These are phyloP conservation scores for Ameiurus melas DNA, from an alignment of 2,113 vertebrate species.

Conservation along the genomic window DNA sequence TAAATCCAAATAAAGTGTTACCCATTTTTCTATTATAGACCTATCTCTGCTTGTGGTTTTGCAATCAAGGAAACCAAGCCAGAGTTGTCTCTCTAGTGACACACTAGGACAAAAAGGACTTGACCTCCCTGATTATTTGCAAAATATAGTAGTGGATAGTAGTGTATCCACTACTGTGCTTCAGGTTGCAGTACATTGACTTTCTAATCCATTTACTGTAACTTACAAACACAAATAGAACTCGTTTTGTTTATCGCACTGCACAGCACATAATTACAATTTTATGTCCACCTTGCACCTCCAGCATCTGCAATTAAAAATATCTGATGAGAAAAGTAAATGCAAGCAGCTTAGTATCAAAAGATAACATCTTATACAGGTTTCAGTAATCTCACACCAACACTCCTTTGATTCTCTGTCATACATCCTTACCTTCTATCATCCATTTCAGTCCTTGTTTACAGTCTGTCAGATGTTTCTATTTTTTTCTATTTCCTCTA, in stretches of 20 bases:
- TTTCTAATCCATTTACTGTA: neutral
- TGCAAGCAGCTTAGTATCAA: neutral
- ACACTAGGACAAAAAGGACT: neutral
- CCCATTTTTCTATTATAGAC: neutral
- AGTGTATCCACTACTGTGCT: neutral
- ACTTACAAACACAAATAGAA: neutral
- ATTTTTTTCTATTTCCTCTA: conserved; percentile 26
- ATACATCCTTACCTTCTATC: conserved; percentile 21
- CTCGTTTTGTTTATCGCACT: neutral
- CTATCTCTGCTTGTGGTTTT: too few relatives aligned
- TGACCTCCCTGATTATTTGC: neutral
- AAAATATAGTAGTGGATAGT: neutral
- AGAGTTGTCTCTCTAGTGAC: too few relatives aligned
- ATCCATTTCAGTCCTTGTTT: conserved; percentile 28
- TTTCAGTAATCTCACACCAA: neutral
- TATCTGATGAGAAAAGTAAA: neutral
- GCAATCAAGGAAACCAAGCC: too few relatives aligned
- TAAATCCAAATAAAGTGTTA: neutral
- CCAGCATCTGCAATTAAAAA: neutral
- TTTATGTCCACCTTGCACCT: neutral
- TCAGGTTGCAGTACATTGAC: neutral
- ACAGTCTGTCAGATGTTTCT: conserved; percentile 38
- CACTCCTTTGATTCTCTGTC: conserved; percentile 15
- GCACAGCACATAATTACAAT: neutral
- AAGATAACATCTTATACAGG: neutral